Percentiles rank a stretch among this genome's conserved stretches.
Evolutionary conservation across 2,888 invertebrate genomes (phyloP).

Genomic region (Melitaea athalia): DNA sequence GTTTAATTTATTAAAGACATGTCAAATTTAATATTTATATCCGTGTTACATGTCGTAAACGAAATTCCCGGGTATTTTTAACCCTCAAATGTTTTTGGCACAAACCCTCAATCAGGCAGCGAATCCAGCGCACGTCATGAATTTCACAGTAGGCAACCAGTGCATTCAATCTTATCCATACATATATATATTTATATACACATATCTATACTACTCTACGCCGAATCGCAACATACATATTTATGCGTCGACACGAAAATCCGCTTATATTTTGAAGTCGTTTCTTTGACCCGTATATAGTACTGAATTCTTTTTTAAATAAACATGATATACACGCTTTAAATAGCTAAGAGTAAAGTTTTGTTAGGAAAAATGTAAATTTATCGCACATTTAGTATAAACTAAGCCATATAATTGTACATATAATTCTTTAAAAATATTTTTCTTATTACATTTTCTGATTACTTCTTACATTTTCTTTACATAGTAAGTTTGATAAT

Average conservation of each 20-base stretch:
- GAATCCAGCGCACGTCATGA: slow-evolving; percentile 66
- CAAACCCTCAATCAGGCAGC: slow-evolving; percentile 69
- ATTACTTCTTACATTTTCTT: too few species aligned
- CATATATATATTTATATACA: not conserved
- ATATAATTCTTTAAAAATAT: too few species aligned
- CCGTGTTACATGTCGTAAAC: too few species aligned
- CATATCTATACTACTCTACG: not conserved
- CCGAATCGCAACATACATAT: slow-evolving; percentile 7
- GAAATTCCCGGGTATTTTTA: slow-evolving; percentile 3
- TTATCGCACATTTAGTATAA: too few species aligned
- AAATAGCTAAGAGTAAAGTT: too few species aligned
- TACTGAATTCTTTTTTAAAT: not conserved
- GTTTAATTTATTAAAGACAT: not conserved
- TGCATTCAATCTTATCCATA: slow-evolving; percentile 25
- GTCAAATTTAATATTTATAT: not conserved
- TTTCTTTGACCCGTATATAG: not conserved
- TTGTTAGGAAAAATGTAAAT: too few species aligned
- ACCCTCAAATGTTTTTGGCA: slow-evolving; percentile 48
- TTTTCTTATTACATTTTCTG: too few species aligned
- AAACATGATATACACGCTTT: too few species aligned
- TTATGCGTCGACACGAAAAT: not conserved
- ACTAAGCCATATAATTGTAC: too few species aligned
- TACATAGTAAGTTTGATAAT: not conserved
- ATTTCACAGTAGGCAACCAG: slow-evolving; percentile 61
- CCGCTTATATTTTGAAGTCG: not conserved